Base-by-base conservation (phyloP, 1,140 invertebrate species). In the Anthonomus grandis region DNA sequence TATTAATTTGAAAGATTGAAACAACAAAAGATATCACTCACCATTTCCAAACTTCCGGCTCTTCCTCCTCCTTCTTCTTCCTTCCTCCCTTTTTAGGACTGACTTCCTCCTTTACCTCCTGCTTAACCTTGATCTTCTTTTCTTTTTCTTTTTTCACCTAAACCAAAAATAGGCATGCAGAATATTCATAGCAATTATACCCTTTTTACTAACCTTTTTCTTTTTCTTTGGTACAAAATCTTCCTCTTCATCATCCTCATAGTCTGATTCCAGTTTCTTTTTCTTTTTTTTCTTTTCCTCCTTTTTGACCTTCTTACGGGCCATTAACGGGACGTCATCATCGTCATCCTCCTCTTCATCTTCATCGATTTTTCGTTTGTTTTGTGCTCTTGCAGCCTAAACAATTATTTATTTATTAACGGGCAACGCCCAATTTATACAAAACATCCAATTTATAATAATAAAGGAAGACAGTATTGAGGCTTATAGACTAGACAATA, bases 21-120 rank as follows among this genome's bases (percentile, higher is more conserved):
- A 6, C 27, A 31, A 31, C 6, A 31, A 31, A 31, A 31, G 6
- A 8, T 8, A 31, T 23, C 24, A 73, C 76, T 81, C 79, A 93
- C 91, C 92, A 97, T 83, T 92, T 93, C 93, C 93, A 97, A 57
- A 94, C 90, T 76, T 95, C 87, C 67, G 82, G 81, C 65, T 86
- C 83, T 66, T 90, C 86, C 57, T 91, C 88, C 60, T 89, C 84
- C 69, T 91, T 86, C 68, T 90, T 91, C 69, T 88, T 90, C 13
- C 76, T 65, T 70, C 51, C 56, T 8, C 63, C 65, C 61, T 84
- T 86, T 31, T 75, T 80, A 42, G 79, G 79, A 62, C 77, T 78
- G 27, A 62, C 59, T 25, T 65, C 61, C 66, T 76, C 72, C 65
- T 78, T 77, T 18, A 73, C 67, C 66, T 77, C 71, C 47, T 67